phyloP scores from a whole-genome alignment of 2,888 invertebrate species.

The Thyatira batis region DNA sequence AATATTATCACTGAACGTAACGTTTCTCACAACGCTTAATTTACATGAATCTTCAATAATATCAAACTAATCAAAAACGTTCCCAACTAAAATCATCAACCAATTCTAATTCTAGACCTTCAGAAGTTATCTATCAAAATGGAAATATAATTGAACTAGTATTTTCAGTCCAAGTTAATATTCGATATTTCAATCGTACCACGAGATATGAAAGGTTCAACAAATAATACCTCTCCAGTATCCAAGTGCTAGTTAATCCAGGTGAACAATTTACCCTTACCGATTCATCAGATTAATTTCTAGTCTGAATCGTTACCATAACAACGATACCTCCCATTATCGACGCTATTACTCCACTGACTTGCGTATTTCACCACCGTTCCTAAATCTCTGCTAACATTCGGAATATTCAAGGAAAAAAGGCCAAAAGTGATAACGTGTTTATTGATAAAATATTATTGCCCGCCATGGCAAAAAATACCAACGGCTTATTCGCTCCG shows the following conservation, averaged over 20 bases:
- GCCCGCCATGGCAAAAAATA: slow-evolving; percentile 1
- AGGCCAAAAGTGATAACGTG: slow-evolving; percentile 14
- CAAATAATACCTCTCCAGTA: neutral
- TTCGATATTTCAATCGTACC: too few species aligned
- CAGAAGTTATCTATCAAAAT: too few species aligned
- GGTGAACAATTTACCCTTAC: neutral
- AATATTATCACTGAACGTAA: too few species aligned
- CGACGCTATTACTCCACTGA: slow-evolving; percentile 29
- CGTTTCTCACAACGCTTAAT: too few species aligned
- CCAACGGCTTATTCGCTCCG: neutral
- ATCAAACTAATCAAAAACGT: too few species aligned
- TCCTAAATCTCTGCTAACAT: slow-evolving; percentile 12
- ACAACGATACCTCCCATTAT: slow-evolving; percentile 18
- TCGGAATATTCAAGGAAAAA: slow-evolving; percentile 11
- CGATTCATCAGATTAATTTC: neutral
- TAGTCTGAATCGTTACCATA: slow-evolving; percentile 1
- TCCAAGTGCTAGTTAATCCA: neutral
- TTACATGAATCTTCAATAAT: too few species aligned
- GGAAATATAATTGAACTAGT: too few species aligned
- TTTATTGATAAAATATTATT: slow-evolving; percentile 16
- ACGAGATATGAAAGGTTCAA: neutral
- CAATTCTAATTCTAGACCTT: too few species aligned
- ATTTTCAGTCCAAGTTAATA: too few species aligned
- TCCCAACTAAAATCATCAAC: too few species aligned
- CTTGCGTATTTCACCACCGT: slow-evolving; percentile 31